Percentiles rank a stretch among this genome's conserved stretches.
These are phyloP conservation scores for Aphelenchoides fujianensis DNA, from an alignment of 1,140 invertebrate species.

Conservation along the genomic window DNA sequence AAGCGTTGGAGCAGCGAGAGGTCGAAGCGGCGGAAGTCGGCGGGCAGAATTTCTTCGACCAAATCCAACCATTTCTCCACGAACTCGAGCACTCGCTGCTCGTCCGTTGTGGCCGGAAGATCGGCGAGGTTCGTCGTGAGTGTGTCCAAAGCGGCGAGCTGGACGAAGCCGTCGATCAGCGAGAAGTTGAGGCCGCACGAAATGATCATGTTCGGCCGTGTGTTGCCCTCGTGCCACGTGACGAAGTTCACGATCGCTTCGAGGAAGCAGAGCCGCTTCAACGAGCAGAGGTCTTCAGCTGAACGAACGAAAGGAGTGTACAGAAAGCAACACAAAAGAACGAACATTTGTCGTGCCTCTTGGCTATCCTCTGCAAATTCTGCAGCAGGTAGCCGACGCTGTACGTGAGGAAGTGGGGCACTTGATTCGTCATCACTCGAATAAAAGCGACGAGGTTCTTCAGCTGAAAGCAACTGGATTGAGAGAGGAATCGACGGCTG, in stretches of 20 bases:
- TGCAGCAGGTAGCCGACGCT: neutral
- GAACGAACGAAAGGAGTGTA: too few relatives aligned
- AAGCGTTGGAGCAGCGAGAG: neutral
- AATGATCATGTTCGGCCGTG: neutral
- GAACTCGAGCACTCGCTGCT: neutral
- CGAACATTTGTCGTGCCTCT: too few relatives aligned
- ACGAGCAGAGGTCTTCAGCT: neutral
- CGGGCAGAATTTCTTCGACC: neutral
- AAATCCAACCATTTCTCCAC: neutral
- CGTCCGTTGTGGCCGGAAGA: neutral
- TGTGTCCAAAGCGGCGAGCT: neutral
- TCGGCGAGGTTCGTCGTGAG: neutral
- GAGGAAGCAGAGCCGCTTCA: neutral
- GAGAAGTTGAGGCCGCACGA: neutral
- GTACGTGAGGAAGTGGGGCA: slow-evolving; percentile 1
- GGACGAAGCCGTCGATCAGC: neutral
- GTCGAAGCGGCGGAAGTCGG: neutral
- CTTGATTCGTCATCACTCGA: neutral
- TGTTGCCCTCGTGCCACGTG: neutral
- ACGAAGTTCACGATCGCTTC: neutral
- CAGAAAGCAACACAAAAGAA: too few relatives aligned
- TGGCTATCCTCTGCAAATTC: neutral
- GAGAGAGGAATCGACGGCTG: too few relatives aligned
- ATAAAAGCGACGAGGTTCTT: neutral
- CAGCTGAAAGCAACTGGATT: slow-evolving; percentile 10